Evolutionary conservation across 2,113 vertebrate species (phyloP).

Genomic region (Tupaia tana): DNA sequence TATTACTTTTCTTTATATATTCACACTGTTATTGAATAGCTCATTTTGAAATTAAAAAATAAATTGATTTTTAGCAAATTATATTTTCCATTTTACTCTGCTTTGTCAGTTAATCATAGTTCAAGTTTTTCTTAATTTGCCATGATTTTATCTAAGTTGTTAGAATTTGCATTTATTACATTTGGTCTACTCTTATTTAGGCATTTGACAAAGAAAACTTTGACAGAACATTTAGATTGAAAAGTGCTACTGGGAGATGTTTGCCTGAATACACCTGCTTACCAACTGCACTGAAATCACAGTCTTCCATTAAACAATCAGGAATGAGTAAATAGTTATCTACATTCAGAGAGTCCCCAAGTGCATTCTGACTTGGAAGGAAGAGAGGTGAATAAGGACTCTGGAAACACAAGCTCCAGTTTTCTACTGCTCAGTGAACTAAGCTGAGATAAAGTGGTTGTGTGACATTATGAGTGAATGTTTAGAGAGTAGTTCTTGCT

Average conservation of each 20-base stretch:
- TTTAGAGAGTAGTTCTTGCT: neutral
- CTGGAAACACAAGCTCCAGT: neutral
- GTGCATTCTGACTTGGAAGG: neutral
- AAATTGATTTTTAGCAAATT: neutral
- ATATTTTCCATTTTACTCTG: neutral
- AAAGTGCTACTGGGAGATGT: neutral
- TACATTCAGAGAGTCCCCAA: neutral
- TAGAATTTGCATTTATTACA: neutral
- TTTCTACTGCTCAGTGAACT: neutral
- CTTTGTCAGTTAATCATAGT: neutral
- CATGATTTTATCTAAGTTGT: neutral
- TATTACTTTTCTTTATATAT: neutral
- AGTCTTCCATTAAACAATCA: neutral
- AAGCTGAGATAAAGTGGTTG: neutral
- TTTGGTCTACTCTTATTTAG: neutral
- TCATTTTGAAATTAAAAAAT: neutral
- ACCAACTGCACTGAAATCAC: neutral
- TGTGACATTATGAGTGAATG: neutral
- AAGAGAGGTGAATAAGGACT: neutral
- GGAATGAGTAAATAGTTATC: neutral
- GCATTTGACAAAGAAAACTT: constrained; percentile 3
- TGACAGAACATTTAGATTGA: neutral
- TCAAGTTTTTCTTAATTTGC: neutral
- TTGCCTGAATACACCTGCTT: neutral
- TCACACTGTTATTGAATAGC: neutral